Percentiles rank a stretch among this genome's conserved stretches.
Conservation (phyloP, 2,113 vertebrate species). For the Apodemus sylvaticus region DNA sequence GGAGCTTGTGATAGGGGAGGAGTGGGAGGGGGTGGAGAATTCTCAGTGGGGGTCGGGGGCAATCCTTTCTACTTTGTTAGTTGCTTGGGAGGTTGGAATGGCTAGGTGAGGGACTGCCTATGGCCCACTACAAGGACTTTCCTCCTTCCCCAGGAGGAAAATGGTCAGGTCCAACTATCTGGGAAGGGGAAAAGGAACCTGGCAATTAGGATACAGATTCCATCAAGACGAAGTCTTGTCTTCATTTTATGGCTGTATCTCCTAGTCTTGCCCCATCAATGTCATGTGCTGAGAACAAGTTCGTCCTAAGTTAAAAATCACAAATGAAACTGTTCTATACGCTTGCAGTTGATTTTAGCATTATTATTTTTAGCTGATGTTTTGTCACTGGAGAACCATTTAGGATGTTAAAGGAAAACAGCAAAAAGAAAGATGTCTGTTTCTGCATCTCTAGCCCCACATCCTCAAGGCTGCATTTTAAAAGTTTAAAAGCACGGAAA, state of each 20-base stretch:
- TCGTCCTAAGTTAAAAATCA: neutral
- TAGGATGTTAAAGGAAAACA: neutral
- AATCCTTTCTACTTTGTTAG: neutral
- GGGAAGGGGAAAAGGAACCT: neutral
- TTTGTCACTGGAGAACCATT: neutral
- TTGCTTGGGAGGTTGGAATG: neutral
- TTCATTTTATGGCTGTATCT: neutral
- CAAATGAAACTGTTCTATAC: slow-evolving; percentile 24
- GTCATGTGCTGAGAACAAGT: neutral
- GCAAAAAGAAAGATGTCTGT: neutral
- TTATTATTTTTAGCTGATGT: neutral
- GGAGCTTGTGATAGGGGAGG: neutral
- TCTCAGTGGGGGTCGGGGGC: neutral
- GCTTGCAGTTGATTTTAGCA: neutral
- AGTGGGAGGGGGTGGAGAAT: neutral
- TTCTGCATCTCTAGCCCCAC: neutral
- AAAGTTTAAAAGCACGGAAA: neutral
- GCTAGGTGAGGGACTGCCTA: neutral
- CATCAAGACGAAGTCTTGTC: neutral
- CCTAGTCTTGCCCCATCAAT: neutral
- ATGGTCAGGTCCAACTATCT: no score
- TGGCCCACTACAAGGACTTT: neutral
- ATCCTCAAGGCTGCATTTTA: neutral
- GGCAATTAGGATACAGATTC: neutral
- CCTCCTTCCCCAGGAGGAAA: no score